These are phyloP conservation scores for Cataglyphis rosenhaueri DNA, from an alignment of 2,888 invertebrate species.

Conservation along the genomic window DNA sequence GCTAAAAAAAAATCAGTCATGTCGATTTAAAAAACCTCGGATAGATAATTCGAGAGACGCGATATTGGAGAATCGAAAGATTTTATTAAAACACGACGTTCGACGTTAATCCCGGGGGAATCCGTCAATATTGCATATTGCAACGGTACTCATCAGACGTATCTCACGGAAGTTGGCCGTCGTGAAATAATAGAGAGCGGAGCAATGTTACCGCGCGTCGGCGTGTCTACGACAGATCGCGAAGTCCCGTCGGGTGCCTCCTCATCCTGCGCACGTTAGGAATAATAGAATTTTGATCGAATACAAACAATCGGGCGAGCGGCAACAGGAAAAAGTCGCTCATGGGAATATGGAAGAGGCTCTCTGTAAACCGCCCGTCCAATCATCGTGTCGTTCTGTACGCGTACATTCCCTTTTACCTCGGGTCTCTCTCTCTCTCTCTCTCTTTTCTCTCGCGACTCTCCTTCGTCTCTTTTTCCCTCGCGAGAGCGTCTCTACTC, in stretches of 20 bases:
- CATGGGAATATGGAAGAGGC: conserved; percentile 73
- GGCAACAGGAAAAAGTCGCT: conserved; percentile 72
- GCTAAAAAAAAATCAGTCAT: background rate
- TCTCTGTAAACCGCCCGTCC: conserved; percentile 71
- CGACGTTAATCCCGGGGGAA: conserved; percentile 41
- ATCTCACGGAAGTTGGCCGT: conserved; percentile 53
- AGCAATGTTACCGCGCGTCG: conserved; percentile 49
- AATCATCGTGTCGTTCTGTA: conserved; percentile 70
- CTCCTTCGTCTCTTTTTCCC: conserved; percentile 29
- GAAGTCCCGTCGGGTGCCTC: conserved; percentile 55
- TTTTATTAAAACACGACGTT: conserved; percentile 41
- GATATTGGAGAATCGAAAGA: conserved; percentile 9
- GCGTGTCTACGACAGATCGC: conserved; percentile 62
- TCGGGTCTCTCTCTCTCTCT: conserved; percentile 1
- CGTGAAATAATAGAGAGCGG: conserved; percentile 62
- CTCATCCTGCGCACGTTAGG: conserved; percentile 70
- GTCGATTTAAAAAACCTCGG: conserved; percentile 4
- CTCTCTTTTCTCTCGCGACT: conserved; percentile 30
- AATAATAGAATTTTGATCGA: conserved; percentile 78
- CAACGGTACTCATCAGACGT: conserved; percentile 40
- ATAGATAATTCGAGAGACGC: conserved; percentile 25
- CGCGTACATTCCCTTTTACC: conserved; percentile 51
- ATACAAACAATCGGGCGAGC: conserved; percentile 75
- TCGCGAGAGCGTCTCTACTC: conserved; percentile 15
- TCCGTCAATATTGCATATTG: conserved; percentile 52